phyloP scores from a whole-genome alignment of 2,888 invertebrate species.

The Scaptomyza cyrtandrae region DNA sequence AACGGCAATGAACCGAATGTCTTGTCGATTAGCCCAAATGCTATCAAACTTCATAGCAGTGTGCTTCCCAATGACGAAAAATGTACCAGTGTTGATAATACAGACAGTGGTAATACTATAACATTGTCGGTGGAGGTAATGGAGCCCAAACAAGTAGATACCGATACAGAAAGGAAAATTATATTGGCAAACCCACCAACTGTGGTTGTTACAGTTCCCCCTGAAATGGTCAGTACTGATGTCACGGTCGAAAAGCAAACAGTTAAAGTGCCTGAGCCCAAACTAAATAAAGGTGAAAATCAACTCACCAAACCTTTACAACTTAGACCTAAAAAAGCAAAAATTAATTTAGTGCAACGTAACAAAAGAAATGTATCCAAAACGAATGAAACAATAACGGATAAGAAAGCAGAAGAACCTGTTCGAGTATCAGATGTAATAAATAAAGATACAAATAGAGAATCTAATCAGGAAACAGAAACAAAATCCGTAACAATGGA shows the following conservation, averaged over 20 bases:
- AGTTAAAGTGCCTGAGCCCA: neutral
- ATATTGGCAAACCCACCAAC: conserved; percentile 1
- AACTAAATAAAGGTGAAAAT: neutral
- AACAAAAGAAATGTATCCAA: conserved; percentile 51
- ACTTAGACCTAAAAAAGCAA: conserved; percentile 68
- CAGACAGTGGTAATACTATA: neutral
- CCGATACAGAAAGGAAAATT: neutral
- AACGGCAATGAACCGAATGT: conserved; percentile 57
- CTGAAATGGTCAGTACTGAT: neutral
- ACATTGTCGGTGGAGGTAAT: neutral
- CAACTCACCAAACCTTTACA: conserved; percentile 14
- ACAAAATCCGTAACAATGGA: neutral
- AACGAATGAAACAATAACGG: conserved; percentile 4
- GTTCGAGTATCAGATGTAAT: neutral
- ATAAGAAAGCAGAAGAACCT: neutral
- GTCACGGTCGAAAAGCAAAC: neutral
- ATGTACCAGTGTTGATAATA: neutral
- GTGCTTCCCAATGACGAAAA: neutral
- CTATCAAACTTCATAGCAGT: conserved; percentile 50
- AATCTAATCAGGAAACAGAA: neutral
- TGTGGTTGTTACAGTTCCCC: conserved; percentile 7
- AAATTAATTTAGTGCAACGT: conserved; percentile 78
- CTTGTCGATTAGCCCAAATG: conserved; percentile 67
- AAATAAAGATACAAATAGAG: neutral
- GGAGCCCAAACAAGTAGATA: neutral